A percentile compares a stretch with the other conserved stretches of the same genome.
These are phyloP conservation scores for Trichonephila inaurata DNA, from an alignment of 1,140 invertebrate genomes.

Conservation along the genomic window DNA sequence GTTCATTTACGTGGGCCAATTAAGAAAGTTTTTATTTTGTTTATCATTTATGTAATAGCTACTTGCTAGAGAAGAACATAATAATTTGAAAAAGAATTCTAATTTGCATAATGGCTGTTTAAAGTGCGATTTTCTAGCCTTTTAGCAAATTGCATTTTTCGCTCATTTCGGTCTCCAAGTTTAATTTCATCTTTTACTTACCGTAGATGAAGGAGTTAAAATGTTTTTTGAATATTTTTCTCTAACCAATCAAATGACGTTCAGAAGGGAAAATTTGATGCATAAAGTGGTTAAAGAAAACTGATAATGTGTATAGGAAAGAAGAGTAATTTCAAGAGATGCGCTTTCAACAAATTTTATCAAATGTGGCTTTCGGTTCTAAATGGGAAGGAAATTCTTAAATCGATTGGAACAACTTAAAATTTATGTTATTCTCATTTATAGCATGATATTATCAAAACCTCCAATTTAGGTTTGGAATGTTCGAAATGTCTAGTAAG, in stretches of 20 bases:
- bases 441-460: no score
- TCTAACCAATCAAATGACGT: neutral
- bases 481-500: no score
- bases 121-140: constrained; percentile 30
- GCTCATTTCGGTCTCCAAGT: neutral
- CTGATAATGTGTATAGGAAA: neutral
- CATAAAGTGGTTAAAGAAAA: neutral
- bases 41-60: constrained; percentile 23
- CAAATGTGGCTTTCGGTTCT: no score
- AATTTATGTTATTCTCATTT: no score
- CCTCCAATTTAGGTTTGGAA: no score
- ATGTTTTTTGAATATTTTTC: neutral
- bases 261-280: neutral
- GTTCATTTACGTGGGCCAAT: constrained; percentile 15
- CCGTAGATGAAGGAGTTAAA: neutral
- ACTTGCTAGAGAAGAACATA: constrained; percentile 5
- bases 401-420: no score
- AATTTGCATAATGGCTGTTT: constrained; percentile 44
- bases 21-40: constrained; percentile 19
- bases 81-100: constrained; percentile 49
- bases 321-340: no score
- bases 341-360: no score
- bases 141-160: neutral
- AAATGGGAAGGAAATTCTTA: no score
- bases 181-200: neutral